phyloP scores from a whole-genome alignment of 2,888 invertebrate species.

The Hirudinaria manillensis region DNA sequence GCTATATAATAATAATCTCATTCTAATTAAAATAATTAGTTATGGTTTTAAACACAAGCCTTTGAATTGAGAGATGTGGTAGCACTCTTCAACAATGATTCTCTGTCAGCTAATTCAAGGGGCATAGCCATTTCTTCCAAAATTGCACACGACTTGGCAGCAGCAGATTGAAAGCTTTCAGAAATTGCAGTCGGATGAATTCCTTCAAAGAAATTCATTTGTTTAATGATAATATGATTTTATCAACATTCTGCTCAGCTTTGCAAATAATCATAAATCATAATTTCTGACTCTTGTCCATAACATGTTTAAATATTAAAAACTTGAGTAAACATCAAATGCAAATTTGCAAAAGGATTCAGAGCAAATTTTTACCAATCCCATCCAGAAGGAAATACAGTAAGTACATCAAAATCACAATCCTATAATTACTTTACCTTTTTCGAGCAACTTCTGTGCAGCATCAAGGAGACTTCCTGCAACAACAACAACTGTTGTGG shows the following conservation, averaged over 20 bases:
- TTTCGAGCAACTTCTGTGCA: conserved; percentile 79
- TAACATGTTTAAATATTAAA: too few relatives aligned
- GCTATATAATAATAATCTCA: background rate
- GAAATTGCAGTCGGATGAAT: conserved; percentile 96
- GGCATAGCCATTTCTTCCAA: conserved; percentile 73
- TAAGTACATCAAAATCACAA: too few relatives aligned
- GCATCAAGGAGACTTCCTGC: conserved; percentile 93
- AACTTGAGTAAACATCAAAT: too few relatives aligned
- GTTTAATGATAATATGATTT: background rate
- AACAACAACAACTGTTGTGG: conserved; percentile 94
- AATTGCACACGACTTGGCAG: conserved; percentile 67
- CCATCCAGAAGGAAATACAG: background rate
- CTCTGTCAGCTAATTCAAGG: conserved; percentile 73
- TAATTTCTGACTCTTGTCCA: too few relatives aligned
- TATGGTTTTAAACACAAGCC: conserved; percentile 51
- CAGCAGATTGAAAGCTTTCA: conserved; percentile 84
- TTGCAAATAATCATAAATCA: background rate
- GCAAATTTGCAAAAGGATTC: too few relatives aligned
- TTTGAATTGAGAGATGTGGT: conserved; percentile 96
- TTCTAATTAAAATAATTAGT: background rate
- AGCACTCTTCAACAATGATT: conserved; percentile 84
- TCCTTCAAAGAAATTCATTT: conserved; percentile 58
- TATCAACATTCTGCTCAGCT: background rate
- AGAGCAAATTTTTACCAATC: background rate
- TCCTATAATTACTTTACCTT: conserved; percentile 56